Base-by-base conservation (phyloP, 2,113 vertebrate genomes). In the Platysternon megacephalum region DNA sequence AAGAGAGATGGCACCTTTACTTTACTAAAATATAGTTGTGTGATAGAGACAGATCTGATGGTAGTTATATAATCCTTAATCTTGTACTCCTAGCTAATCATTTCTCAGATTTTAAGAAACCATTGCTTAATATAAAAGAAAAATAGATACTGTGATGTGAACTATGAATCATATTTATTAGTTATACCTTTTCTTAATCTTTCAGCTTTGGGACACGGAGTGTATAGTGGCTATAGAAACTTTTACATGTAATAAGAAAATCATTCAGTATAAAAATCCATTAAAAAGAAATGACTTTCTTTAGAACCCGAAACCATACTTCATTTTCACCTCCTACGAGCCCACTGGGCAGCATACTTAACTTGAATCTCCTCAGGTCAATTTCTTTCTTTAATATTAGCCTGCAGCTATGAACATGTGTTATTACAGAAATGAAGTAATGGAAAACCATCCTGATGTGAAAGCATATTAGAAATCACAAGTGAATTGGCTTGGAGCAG, bases 381-480 rank as follows among this genome's bases (percentile, higher is more conserved):
- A 53, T 94, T 94, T 86, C 72, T 96, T 88, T 91, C 91, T 95
- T 92, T 96, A 95, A 95, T 80, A 76, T 55, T 94, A 94, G 97
- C 93, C 68, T 2, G 2, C 79, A 96, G 97, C 94, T 95, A 93
- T 89, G 89, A 96, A 89, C 84, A 89, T 80, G 87, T 88, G 85
- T 93, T 97, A 95, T 88, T 93, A 97, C 86, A 93, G 85, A 94
- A 97, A 93, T 91, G 93, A 90, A 94, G 82, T 97, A 94, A 97
- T 93, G 68, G 89, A 94, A 97, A 97, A 96, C 95, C 93, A 94
- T 88, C 85, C 89, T 96, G 92, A 96, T 93, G 94, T 95, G 96
- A 97, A 95, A 94, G 65, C 3, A 3, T 91, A 97, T 96, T 93
- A 96, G 93, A 94, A 96, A 95, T 89, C 51, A 61, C 76, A 95